A percentile compares a stretch with the other conserved stretches of the same genome.
Conservation (phyloP, 1,140 invertebrate species). For the Antheraea pernyi region DNA sequence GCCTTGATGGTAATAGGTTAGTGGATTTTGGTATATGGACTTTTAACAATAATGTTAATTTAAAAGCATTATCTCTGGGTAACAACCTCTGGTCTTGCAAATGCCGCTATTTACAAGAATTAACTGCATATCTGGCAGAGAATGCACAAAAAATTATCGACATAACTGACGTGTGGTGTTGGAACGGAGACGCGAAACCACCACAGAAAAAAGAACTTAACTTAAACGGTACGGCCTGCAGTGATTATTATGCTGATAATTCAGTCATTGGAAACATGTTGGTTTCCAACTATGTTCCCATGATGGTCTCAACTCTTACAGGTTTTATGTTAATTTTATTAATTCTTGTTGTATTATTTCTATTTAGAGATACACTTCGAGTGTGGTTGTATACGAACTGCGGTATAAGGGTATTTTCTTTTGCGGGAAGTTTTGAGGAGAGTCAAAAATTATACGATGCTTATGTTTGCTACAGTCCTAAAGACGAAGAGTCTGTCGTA, state of each 20-base stretch:
- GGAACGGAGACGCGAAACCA: slow-evolving; percentile 86
- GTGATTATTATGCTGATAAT: slow-evolving; percentile 90
- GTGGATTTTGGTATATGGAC: slow-evolving; percentile 92
- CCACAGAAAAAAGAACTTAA: slow-evolving; percentile 86
- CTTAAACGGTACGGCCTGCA: slow-evolving; percentile 90
- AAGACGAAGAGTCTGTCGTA: slow-evolving; percentile 94
- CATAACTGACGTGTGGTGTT: slow-evolving; percentile 88
- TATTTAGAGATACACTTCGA: slow-evolving; percentile 90
- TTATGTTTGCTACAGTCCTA: slow-evolving; percentile 95
- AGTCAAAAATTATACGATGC: slow-evolving; percentile 94
- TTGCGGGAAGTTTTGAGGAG: slow-evolving; percentile 83
- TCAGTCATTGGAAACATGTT: slow-evolving; percentile 91
- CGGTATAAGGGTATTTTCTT: slow-evolving; percentile 88
- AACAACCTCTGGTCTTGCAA: slow-evolving; percentile 94
- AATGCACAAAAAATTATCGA: slow-evolving; percentile 90
- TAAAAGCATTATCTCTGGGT: slow-evolving; percentile 87
- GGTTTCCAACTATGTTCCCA: slow-evolving; percentile 91
- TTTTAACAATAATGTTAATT: slow-evolving; percentile 84
- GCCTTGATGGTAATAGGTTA: slow-evolving; percentile 91
- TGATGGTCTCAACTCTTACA: slow-evolving; percentile 88
- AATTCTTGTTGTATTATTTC: slow-evolving; percentile 86
- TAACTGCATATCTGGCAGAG: slow-evolving; percentile 91
- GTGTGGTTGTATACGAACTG: slow-evolving; percentile 94
- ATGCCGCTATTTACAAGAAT: slow-evolving; percentile 92
- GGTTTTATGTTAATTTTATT: slow-evolving; percentile 86